Percentiles rank a stretch among this genome's conserved stretches.
These are phyloP conservation scores for Lagenorhynchus albirostris DNA, from an alignment of 2,113 vertebrate species.

Conservation along the genomic window DNA sequence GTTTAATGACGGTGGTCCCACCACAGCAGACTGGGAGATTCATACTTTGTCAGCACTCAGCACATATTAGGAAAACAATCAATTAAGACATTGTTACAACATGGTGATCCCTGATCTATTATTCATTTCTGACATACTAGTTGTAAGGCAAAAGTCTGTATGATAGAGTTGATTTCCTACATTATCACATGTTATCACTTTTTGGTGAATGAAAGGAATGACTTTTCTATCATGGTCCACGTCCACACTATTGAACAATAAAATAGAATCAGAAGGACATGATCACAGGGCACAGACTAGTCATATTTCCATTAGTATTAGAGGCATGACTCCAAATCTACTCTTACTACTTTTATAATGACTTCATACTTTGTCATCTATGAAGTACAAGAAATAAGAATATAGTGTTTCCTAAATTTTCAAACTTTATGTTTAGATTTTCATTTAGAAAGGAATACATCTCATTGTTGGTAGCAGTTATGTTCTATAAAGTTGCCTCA, in stretches of 20 bases:
- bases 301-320: not conserved
- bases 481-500: not conserved
- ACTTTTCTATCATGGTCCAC: not conserved
- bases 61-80: conserved; percentile 55
- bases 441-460: not conserved
- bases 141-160: conserved; percentile 11
- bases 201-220: not conserved
- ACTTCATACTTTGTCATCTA: not conserved
- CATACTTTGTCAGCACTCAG: conserved; percentile 53
- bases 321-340: not conserved
- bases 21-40: conserved; percentile 44
- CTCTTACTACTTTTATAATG: not conserved
- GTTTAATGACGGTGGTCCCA: conserved; percentile 1
- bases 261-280: not conserved
- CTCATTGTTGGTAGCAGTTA: not conserved
- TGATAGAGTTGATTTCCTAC: not conserved
- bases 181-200: not conserved
- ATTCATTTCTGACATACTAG: conserved; percentile 50
- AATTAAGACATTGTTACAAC: conserved; percentile 48
- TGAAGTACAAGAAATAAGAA: not conserved
- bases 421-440: not conserved
- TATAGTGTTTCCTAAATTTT: not conserved
- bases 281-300: not conserved
- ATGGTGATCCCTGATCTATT: conserved; percentile 41
- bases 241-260: not conserved